Evolutionary conservation across 2,888 invertebrate species (phyloP), one percentile per base, ranked within the genome.

Genomic region (Drosophila anomalata): DNA sequence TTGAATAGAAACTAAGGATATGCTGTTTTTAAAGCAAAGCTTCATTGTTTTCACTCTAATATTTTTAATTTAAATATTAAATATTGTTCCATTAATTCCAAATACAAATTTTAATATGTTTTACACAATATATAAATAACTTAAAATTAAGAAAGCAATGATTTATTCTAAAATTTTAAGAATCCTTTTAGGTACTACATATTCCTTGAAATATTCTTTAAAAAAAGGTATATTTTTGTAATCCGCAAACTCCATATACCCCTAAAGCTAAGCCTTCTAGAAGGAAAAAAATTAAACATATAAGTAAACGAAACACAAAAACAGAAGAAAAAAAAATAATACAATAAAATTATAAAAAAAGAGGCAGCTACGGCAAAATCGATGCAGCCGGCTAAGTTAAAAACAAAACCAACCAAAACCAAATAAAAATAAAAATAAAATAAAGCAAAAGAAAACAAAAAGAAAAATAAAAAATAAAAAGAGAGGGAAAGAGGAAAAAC

Each of bases 341-440:
- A 86, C 67, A 82, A 86, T 86, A 88, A 88, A 88, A 75, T 88
- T 75, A 82, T 73, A 87, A 71, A 71, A 82, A 77, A 70, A 76
- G 33, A 57, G 42, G 46, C 63, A 68, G 70, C 71, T 76, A 75
- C 72, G 83, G 68, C 72, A 67, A 84, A 80, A 87, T 87, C 87
- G 85, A 80, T 80, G 79, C 79, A 83, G 84, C 77, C 80, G 79
- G 79, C 71, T 67, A 65, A 65, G 55, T 68, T 68, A 54, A 68
- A 65, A 68, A 58, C 31, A 69, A 70, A 57, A 68, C 57, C 26
- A 70, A 36, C 12, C 36, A 55, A 29, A 17, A 42, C 42, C 51
- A 39, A 41, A 61, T 61, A 53, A 26, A 54, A 41, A 36, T 26
- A 26, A 56, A 36, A 56, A 33, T 14, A 56, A 22, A 42, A 22